Evolutionary conservation across 2,113 vertebrate genomes (phyloP), one percentile per base, ranked within the genome.

Genomic region (Dicaeum eximium): DNA sequence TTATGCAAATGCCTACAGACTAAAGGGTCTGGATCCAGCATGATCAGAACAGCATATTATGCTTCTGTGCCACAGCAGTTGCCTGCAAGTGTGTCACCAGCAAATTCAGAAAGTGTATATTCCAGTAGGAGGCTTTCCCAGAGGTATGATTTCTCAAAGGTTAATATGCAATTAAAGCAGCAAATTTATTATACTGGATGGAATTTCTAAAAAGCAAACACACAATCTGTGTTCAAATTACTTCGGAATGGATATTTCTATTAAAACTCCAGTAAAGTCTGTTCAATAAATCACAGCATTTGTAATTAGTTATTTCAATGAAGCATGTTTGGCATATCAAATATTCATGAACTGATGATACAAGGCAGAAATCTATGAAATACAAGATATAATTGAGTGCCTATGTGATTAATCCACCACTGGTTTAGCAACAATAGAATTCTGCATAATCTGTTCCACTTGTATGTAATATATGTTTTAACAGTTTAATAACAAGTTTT

Each of bases 251-350:
- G 95, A 96, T 96, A 97, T 97, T 97, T 98, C 94, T 97, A 96
- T 97, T 97, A 97, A 92, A 97, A 96, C 96, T 95, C 96, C 93
- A 96, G 91, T 93, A 97, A 98, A 97, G 96, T 74, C 90, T 51
- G 78, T 88, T 88, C 95, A 97, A 97, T 97, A 97, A 97, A 97
- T 96, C 95, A 96, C 92, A 95, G 88, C 80, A 92, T 97, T 97
- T 96, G 88, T 95, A 97, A 98, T 98, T 98, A 98, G 97, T 98
- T 98, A 97, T 97, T 97, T 98, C 96, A 97, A 97, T 93, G 96
- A 98, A 94, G 97, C 94, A 97, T 97, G 86, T 83, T 96, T 94
- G 92, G 95, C 96, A 80, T 94, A 97, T 96, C 97, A 98, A 98
- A 98, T 97, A 98, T 98, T 97, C 97, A 98, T 97, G 94, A 97